Percentiles rank a stretch among this genome's conserved stretches.
Evolutionary conservation across 2,113 vertebrate genomes (phyloP).

Genomic region (Sinocyclocheilus rhinocerous): DNA sequence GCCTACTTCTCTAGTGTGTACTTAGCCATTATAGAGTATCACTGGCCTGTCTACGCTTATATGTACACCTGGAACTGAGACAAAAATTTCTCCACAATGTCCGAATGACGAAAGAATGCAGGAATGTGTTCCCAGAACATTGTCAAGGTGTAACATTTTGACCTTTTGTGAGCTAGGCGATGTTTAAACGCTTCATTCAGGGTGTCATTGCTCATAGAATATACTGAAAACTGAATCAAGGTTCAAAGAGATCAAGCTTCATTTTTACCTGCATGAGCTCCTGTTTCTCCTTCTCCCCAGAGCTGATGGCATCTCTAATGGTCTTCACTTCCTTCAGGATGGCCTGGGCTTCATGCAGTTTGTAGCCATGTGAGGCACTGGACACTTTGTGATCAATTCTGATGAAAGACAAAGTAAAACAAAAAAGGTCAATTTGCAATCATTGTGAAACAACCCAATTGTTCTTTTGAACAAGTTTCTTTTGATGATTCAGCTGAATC

Average conservation of each 20-base stretch:
- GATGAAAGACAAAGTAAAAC: not conserved
- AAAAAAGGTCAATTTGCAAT: not conserved
- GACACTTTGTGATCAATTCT: conserved; percentile 98
- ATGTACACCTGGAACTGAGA: not conserved
- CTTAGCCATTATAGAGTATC: not conserved
- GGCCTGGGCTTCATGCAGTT: conserved; percentile 93
- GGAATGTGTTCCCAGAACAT: conserved; percentile 4
- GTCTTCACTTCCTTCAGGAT: conserved; percentile 93
- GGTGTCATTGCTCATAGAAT: not conserved
- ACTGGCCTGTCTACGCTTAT: not conserved
- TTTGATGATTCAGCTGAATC: not conserved
- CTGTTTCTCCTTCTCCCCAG: conserved; percentile 95
- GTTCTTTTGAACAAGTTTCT: not conserved
- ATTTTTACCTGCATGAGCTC: conserved; percentile 91
- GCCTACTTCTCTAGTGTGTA: conserved; percentile 23
- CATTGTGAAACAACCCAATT: not conserved
- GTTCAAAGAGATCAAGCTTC: not conserved
- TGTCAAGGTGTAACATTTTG: not conserved
- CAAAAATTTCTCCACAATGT: not conserved
- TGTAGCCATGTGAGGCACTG: conserved; percentile 83
- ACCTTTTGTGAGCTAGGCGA: not conserved
- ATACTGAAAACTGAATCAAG: not conserved
- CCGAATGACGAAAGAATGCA: not conserved
- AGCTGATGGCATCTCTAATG: conserved; percentile 92
- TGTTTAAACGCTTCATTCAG: not conserved